Base-by-base conservation (phyloP, 2,797 vertebrate genomes). In the Galagoides demidoff region DNA sequence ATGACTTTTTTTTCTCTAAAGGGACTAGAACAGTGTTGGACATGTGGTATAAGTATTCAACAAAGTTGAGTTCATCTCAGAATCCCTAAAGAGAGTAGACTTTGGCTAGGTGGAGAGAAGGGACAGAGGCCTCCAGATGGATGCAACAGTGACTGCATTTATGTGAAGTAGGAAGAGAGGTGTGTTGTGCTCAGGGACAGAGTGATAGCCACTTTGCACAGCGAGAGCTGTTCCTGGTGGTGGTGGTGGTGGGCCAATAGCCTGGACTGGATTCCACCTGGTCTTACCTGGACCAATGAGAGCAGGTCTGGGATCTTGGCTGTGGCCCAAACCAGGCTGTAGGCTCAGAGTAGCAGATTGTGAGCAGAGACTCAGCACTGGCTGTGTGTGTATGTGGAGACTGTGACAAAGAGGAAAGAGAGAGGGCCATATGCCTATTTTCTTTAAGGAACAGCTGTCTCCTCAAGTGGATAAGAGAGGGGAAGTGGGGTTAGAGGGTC, bases 361-460 rank as follows among this genome's bases (percentile, higher is more conserved):
- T 27, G 39, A 77, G 49, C 57, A 37, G 70, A 20, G 25, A 25
- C 31, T 37, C 63, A 37, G 64, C 49, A 1, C 57, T 73, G 64
- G 23, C 57, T 89, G 0, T 17, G 71, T 71, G 29, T 5, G 45
- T 20, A 59, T 19, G 77, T 27, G 39, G 19, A 79, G 45, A 45
- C 78, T 79, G 13, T 25, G 55, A 70, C 79, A 81, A 25, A 73
- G 86, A 73, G 70, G 39, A 52, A 19, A 79, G 86, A 11, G 23
- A n/a, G 90, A 79, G 64, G 64, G 31, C 85, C 94, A 27, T 59
- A 68, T 89, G 84, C 61, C 90, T 93, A 39, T 92, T 94, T 96
- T 96, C 89, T 94, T 49, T 84, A 85, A 94, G 92, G 82, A 89
- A 34, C 77, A 74, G 84, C 89, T 93, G 91, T 96, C 86, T 84